Base-by-base conservation (phyloP, 1,140 invertebrate species). In the Episyrphus balteatus region DNA sequence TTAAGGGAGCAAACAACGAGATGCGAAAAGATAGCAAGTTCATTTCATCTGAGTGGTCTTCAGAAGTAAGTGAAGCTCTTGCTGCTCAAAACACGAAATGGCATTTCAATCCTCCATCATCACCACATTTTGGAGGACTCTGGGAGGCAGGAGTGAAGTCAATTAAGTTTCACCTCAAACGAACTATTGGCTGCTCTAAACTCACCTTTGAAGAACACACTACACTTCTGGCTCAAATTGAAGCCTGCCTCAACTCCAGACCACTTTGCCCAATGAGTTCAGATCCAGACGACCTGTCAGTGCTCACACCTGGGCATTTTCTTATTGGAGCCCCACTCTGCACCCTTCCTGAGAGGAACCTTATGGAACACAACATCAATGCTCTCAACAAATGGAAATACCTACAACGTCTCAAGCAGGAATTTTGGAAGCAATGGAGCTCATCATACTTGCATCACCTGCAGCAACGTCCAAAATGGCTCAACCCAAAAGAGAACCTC, bases 251-350 rank as follows among this genome's bases (percentile, higher is more conserved):
- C 2, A 66, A 63, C 41, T 53, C 54, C 2, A 42, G 66, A 2
- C 64, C 62, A 0, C 32, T 68, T 5, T 51, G 47, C 15, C 49
- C 56, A 3, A 15, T 69, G 8, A 54, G 56, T 10, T 41, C 30
- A 39, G 51, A 61, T 46, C 54, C 58, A 37, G 47, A 53, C 36
- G 65, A 70, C 37, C 50, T 54, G 8, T 30, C 38, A 12, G 51
- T 55, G 6, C 47, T 70, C 2, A 66, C 68, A 60, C n/a, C n/a
- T n/a, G n/a, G n/a, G n/a, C n/a, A n/a, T n/a, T n/a, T n/a, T n/a
- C n/a, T n/a, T n/a, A n/a, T 57, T 41, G 61, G 64, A 13, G 39
- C 49, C 17, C 53, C 61, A n/a, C 43, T 65, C 13, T 50, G 46
- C 2, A 36, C 48, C 2, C 11, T 59, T 9, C 51, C 56, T 15